Evolutionary conservation across 2,888 invertebrate species (phyloP), one percentile per base, ranked within the genome.

Genomic region (Apamea monoglypha): DNA sequence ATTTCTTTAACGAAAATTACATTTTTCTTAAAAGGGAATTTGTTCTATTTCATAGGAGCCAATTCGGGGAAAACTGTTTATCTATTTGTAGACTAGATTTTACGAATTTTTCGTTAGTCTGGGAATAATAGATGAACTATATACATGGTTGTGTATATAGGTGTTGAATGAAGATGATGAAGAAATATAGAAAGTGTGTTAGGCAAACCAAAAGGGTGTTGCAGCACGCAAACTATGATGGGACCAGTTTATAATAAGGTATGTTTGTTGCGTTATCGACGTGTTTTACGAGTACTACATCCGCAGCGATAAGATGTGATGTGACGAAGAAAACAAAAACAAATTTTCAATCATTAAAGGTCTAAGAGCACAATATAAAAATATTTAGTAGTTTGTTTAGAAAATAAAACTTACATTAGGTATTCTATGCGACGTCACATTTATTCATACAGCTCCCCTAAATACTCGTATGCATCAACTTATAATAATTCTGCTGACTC

Each of bases 391-490:
- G 32, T 12, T 64, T 18, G 66, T 18, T 76, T n/a, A 21, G 3
- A 47, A 64, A 59, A 59, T 18, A 40, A 69, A 76, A 36, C 66
- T 64, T 36, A 44, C 50, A 50, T 70, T 64, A 16, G n/a, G 10
- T 68, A 76, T 76, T 61, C 16, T 32, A 79, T 78, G 76, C 78
- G 50, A 70, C 32, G 77, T 82, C 80, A 84, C 85, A 79, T 84
- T 73, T 80, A 74, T 72, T 79, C 59, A 79, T 70, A 73, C 66
- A 36, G 18, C 66, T 78, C 82, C 70, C 82, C 70, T 44, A 50
- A 36, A 59, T 63, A n/a, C n/a, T n/a, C n/a, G n/a, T n/a, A 68
- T 59, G 63, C 75, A 80, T 78, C 67, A 74, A 47, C 59, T 71
- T 29, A 36, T 36, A 53, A 56, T 63, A 50, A 44, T 66, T 76